phyloP scores from a whole-genome alignment of 2,888 invertebrate species.

The Trissoscelio sp. region DNA sequence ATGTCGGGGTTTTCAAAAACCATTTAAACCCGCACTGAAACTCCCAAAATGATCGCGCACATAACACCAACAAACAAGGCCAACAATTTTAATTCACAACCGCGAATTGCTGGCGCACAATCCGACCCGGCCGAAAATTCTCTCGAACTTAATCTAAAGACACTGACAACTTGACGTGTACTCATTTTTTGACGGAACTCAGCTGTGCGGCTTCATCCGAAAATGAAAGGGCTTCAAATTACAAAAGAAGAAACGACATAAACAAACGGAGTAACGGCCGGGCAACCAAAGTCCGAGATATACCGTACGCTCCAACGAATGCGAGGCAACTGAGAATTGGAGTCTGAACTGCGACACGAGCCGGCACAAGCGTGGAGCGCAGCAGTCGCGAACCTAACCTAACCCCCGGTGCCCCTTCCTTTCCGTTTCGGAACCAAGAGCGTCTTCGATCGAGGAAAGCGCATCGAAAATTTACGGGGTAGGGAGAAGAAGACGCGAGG shows the following conservation, averaged over 20 bases:
- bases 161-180: neutral
- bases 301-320: conserved; percentile 73
- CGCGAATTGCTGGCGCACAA: conserved; percentile 14
- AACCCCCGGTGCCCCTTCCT: conserved; percentile 52
- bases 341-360: conserved; percentile 71
- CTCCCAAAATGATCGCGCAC: conserved; percentile 54
- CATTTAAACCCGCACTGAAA: conserved; percentile 73
- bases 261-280: conserved; percentile 41
- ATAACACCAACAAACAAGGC: conserved; percentile 15
- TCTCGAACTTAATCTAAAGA: conserved; percentile 19
- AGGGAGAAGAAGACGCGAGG: conserved; percentile 59
- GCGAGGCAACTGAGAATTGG: conserved; percentile 73
- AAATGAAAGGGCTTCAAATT: neutral
- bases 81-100: conserved; percentile 40
- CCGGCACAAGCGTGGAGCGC: conserved; percentile 47
- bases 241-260: conserved; percentile 4
- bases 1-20: conserved; percentile 82
- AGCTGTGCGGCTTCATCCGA: neutral
- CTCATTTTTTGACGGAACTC: conserved; percentile 6
- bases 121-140: conserved; percentile 15
- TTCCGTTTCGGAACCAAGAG: conserved; percentile 56
- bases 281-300: conserved; percentile 14
- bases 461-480: conserved; percentile 38
- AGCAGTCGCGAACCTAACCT: conserved; percentile 58
- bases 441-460: conserved; percentile 74